A percentile compares a stretch with the other conserved stretches of the same genome.
Evolutionary conservation across 2,888 invertebrate genomes (phyloP).

Genomic region (Aphidius colemani): DNA sequence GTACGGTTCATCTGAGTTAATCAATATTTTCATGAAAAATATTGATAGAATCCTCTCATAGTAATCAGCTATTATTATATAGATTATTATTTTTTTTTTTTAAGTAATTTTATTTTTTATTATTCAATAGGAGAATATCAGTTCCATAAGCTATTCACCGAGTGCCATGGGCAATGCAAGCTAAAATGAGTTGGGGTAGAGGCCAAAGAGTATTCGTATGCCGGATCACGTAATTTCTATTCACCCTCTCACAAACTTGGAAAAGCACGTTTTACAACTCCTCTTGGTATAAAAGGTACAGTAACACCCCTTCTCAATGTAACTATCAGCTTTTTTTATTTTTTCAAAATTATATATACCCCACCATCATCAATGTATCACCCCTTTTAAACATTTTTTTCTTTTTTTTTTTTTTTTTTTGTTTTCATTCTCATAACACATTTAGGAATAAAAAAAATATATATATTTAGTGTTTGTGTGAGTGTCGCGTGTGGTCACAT

Average conservation of each 20-base stretch:
- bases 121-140: background rate
- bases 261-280: constrained; percentile 43
- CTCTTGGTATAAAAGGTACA: constrained; percentile 20
- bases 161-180: no score
- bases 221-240: constrained; percentile 54
- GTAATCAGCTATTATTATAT: no score
- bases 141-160: background rate
- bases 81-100: no score
- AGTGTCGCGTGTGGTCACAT: constrained; percentile 26
- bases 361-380: background rate
- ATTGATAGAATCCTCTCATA: no score
- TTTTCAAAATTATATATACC: no score
- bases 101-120: no score
- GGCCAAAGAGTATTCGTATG: constrained; percentile 48
- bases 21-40: no score
- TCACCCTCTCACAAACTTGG: constrained; percentile 45
- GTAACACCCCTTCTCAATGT: no score
- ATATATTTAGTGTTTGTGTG: background rate
- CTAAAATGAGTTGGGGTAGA: no score
- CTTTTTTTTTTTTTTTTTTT: background rate
- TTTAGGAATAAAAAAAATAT: background rate
- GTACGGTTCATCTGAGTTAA: no score
- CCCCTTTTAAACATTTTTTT: background rate
- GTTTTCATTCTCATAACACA: constrained; percentile 6
- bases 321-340: no score